phyloP scores from a whole-genome alignment of 1,140 invertebrate genomes.

The Cydia fagiglandana region DNA sequence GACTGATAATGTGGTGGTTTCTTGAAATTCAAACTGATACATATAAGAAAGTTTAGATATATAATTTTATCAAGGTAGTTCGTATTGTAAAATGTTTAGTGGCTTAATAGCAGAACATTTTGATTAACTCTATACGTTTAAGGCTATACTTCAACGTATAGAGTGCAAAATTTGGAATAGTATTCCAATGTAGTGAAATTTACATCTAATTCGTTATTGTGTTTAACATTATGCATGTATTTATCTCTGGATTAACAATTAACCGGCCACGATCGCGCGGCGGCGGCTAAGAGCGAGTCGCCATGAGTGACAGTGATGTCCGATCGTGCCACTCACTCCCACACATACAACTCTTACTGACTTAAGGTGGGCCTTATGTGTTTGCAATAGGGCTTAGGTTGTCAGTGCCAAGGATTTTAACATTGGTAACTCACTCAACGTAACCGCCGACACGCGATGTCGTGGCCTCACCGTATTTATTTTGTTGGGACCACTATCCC shows the following conservation, averaged over 20 bases:
- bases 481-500: not conserved
- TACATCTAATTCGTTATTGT: not conserved
- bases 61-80: not conserved
- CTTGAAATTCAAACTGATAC: not conserved
- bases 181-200: conserved; percentile 17
- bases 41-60: not conserved
- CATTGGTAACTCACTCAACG: no score
- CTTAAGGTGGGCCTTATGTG: no score
- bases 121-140: not conserved
- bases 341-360: no score
- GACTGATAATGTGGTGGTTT: no score
- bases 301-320: no score
- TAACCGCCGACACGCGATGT: no score
- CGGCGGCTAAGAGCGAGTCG: no score
- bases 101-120: not conserved
- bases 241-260: not conserved
- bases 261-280: no score
- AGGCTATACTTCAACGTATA: not conserved
- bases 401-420: no score
- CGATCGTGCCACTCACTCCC: no score
- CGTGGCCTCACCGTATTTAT: not conserved
- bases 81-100: not conserved
- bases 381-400: no score
- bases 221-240: not conserved
- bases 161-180: not conserved